A percentile compares a stretch with the other conserved stretches of the same genome.
Evolutionary conservation across 2,797 vertebrate genomes (phyloP).

Genomic region (Oceanodroma leucorhoa): DNA sequence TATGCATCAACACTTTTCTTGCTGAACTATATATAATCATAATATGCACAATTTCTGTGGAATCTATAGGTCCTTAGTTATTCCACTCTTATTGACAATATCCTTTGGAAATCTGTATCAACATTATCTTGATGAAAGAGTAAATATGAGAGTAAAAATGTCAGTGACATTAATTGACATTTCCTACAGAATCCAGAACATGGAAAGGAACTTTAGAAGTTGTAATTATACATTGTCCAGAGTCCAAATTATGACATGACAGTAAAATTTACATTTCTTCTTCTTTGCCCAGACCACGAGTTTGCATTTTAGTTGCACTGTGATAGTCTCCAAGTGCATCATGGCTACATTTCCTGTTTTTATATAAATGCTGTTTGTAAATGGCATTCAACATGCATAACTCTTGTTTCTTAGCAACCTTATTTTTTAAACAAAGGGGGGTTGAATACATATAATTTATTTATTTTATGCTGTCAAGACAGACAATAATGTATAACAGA

Average conservation of each 20-base stretch:
- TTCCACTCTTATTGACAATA: background rate
- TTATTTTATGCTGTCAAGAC: slow-evolving; percentile 22
- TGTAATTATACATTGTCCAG: background rate
- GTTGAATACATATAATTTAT: background rate
- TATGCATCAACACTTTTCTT: background rate
- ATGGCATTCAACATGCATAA: background rate
- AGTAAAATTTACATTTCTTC: background rate
- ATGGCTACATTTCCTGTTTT: background rate
- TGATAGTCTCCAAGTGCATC: background rate
- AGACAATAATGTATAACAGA: slow-evolving; percentile 24
- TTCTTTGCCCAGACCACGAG: background rate
- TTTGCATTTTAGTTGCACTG: background rate
- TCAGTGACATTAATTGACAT: background rate
- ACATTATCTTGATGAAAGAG: background rate
- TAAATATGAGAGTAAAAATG: background rate
- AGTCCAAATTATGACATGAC: background rate
- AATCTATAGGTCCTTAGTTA: background rate
- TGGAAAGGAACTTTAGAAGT: background rate
- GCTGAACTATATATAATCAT: background rate
- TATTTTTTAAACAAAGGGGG: slow-evolving; percentile 27
- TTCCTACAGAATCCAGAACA: background rate
- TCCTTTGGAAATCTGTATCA: background rate
- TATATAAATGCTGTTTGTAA: background rate
- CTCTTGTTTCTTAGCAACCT: slow-evolving; percentile 33
- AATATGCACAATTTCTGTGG: background rate